Percentiles rank a stretch among this genome's conserved stretches.
phyloP scores from a whole-genome alignment of 2,888 invertebrate genomes.

The Lochmaea crataegi region DNA sequence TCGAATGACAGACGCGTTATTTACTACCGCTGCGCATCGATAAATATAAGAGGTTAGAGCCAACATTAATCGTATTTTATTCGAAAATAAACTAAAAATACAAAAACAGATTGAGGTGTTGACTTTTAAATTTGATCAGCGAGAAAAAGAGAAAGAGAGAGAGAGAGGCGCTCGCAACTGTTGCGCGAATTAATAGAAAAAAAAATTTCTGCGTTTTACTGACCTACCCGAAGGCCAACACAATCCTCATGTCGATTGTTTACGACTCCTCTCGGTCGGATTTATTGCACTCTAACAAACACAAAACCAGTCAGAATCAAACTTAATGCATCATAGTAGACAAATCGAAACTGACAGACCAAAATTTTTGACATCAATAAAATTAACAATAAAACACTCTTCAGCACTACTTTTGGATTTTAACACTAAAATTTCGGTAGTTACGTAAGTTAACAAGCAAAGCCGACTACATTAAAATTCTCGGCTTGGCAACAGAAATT shows the following conservation, averaged over 20 bases:
- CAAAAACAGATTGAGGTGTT: slow-evolving; percentile 28
- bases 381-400: neutral
- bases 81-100: slow-evolving; percentile 33
- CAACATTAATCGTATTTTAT: slow-evolving; percentile 30
- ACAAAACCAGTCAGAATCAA: slow-evolving; percentile 27
- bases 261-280: slow-evolving; percentile 28
- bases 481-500: slow-evolving; percentile 37
- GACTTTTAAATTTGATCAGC: slow-evolving; percentile 20
- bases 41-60: slow-evolving; percentile 36
- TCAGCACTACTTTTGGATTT: neutral
- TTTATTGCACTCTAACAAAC: slow-evolving; percentile 27
- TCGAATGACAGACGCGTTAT: slow-evolving; percentile 29
- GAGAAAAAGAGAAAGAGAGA: neutral
- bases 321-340: slow-evolving; percentile 28
- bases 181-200: slow-evolving; percentile 16
- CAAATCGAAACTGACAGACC: neutral
- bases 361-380: neutral
- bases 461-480: slow-evolving; percentile 24
- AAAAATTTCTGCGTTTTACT: slow-evolving; percentile 36
- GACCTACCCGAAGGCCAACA: slow-evolving; percentile 42
- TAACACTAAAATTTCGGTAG: slow-evolving; percentile 8
- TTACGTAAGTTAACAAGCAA: slow-evolving; percentile 21
- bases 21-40: slow-evolving; percentile 25
- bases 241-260: slow-evolving; percentile 38
- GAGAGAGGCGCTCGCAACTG: slow-evolving; percentile 9